These are phyloP conservation scores for Scrobipalpa atriplicella DNA, from an alignment of 2,888 invertebrate genomes.

Conservation along the genomic window DNA sequence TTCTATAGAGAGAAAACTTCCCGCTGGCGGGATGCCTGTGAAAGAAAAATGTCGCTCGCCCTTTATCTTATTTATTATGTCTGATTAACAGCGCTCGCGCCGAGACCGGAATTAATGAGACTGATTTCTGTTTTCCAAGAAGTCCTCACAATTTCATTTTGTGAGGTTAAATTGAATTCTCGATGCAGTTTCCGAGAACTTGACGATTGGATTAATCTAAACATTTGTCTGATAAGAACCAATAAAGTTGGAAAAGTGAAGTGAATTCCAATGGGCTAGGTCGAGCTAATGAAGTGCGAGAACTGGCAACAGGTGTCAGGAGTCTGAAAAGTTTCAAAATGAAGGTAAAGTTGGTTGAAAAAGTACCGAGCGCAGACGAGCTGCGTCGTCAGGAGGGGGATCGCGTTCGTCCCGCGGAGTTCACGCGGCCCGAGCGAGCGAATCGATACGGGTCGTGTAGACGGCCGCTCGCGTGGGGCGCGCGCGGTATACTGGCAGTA, in stretches of 20 bases:
- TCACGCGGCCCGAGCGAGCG: constrained; percentile 38
- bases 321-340: constrained; percentile 33
- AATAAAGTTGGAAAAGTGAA: constrained; percentile 24
- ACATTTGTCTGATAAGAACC: constrained; percentile 31
- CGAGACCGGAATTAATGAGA: not conserved
- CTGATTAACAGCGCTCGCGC: constrained; percentile 21
- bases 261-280: constrained; percentile 20
- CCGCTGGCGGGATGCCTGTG: constrained; percentile 38
- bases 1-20: constrained; percentile 60
- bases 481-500: constrained; percentile 70
- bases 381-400: constrained; percentile 40
- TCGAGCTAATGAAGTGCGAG: constrained; percentile 9
- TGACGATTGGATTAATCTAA: constrained; percentile 26
- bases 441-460: constrained; percentile 37
- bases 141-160: constrained; percentile 1
- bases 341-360: constrained; percentile 41
- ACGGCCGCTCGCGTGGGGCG: constrained; percentile 74
- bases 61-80: constrained; percentile 37
- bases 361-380: constrained; percentile 46
- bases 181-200: constrained; percentile 7
- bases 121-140: not conserved
- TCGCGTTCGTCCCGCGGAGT: constrained; percentile 46
- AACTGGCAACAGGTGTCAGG: constrained; percentile 39
- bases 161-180: not conserved
- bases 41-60: constrained; percentile 40